Base-by-base conservation (phyloP, 2,888 invertebrate genomes). In the Archips crataeganus region DNA sequence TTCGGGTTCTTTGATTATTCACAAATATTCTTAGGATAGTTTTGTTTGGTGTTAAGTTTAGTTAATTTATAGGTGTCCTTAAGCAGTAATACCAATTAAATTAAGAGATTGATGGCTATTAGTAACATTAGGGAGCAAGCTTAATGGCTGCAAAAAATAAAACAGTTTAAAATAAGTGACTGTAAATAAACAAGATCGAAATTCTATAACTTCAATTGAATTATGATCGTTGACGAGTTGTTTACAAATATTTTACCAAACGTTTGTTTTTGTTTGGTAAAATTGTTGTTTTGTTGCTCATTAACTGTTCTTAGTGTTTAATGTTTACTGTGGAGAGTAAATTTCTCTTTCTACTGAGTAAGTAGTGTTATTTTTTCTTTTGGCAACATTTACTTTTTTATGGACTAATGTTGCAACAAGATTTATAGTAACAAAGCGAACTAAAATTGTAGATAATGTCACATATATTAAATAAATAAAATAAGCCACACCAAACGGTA, bases 111-210 rank as follows among this genome's bases (percentile, higher is more conserved):
- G 5, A 34, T 57, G 32, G 57, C 57, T 11, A 10, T 0, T 0
- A 10, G 32, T 11, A 15, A 9, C 8, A 23, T 15, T 23, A 15
- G 51, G 2, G 15, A 23, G 15, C 8, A 15, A 23, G 15, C 23
- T 51, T 15, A 2, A 62, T 45, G 11, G n/a, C 62, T 63, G 62
- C 45, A 63, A 63, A 63, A 63, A 62, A 23, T 8, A n/a, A 23
- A 23, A 23, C 23, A 23, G 23, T 23, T 23, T 23, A 23, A 23
- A 23, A 23, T 23, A 13, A 47, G 13, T 47, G 4, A 47, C 3
- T 3, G 0, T 13, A 47, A 13, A 49, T n/a, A 49, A 49, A 49
- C 13, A 49, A n/a, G 47, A 49, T 2, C n/a, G 47, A 51, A 6
- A n/a, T 15, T 51, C n/a, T 15, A 51, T 3, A 51, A n/a, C 6